Evolutionary conservation across 53 echinoderm and acorn worm genomes (phyloP), one percentile per base, ranked within the genome.

Genomic region (Stichopus horrens): DNA sequence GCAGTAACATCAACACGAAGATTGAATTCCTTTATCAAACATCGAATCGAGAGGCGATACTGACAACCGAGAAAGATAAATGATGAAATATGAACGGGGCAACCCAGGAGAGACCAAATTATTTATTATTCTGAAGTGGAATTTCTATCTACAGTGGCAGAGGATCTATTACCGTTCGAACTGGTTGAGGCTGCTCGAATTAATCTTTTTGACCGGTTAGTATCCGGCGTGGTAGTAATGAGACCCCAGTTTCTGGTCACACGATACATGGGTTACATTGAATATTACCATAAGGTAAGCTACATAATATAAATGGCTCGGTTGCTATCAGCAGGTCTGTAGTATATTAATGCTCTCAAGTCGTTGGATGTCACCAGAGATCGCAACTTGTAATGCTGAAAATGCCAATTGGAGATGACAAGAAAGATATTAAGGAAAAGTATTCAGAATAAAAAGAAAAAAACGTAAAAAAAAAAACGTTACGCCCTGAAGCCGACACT

Each of bases 41-140:
- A 66, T 68, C 68, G 85, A 67, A 67, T 18, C 63, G 85, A 85
- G 85, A 85, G 85, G 85, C 85, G 85, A 85, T 66, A 21, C 67
- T 85, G 85, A 85, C 85, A 85, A 85, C 63, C 85, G 67, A 85
- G 85, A 63, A 85, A 63, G 85, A 85, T 68, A 85, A 85, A 85
- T 85, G 85, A 85, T 71, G 85, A 85, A 85, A 85, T 67, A 85
- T 85, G 85, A 85, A 85, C 85, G 71, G 58, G 20, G 52, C 85
- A 65, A 76, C 52, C 79, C 85, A 52, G 85, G 85, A 66, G 65
- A 85, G 85, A 67, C 85, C 22, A 85, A 85, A 85, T 85, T 85
- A 85, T 85, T 85, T 85, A 85, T 85, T 65, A 85, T 85, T 52
- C 85, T 85, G 85, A 67, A 85, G 67, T 67, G 85, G 65, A 52